Conservation (phyloP, 2,113 vertebrate genomes). For the Silurus asotus region DNA sequence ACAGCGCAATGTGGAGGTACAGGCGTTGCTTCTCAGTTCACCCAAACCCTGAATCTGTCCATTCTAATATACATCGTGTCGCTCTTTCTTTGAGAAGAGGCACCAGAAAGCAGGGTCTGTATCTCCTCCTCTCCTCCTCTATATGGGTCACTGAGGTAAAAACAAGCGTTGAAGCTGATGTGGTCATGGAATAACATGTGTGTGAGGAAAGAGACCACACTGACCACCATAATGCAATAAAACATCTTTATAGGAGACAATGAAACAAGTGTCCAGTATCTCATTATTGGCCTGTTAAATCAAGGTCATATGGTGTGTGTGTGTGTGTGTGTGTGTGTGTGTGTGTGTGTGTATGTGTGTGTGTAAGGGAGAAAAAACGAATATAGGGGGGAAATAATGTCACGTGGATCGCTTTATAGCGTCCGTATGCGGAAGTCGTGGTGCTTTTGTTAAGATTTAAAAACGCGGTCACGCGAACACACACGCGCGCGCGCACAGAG, state of each 20-base stretch:
- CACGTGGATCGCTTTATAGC: neutral
- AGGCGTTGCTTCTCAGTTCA: neutral
- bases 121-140: neutral
- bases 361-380: neutral
- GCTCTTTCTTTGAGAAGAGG: too few species aligned
- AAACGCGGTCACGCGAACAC: neutral
- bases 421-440: neutral
- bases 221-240: neutral
- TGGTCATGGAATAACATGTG: neutral
- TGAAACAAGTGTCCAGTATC: slow-evolving; percentile 28
- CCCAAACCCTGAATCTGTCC: neutral
- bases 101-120: neutral
- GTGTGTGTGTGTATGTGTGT: too few species aligned
- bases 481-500: neutral
- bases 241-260: neutral
- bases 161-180: slow-evolving; percentile 20
- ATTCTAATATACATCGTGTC: neutral
- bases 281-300: slow-evolving; percentile 35
- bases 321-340: neutral
- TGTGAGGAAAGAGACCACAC: neutral
- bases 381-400: neutral
- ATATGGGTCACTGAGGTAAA: slow-evolving; percentile 50
- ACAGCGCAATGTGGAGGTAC: neutral
- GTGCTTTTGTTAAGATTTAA: slow-evolving; percentile 24
- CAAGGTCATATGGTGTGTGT: slow-evolving; percentile 47